phyloP scores from a whole-genome alignment of 2,888 invertebrate species.

The Eustalomyia histrio region DNA sequence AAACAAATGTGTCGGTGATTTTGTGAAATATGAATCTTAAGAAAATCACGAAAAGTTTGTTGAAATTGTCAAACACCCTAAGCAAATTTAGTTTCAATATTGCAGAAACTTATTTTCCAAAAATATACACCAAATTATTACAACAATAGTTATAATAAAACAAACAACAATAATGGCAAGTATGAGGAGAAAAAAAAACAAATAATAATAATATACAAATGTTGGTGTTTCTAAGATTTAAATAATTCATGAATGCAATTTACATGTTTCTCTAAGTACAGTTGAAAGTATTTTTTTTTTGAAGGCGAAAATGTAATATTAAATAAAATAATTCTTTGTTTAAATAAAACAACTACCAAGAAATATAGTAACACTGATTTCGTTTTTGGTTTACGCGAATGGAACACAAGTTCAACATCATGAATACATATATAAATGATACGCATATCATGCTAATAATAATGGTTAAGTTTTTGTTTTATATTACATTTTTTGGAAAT shows the following conservation, averaged over 20 bases:
- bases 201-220: slow-evolving; percentile 51
- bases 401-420: slow-evolving; percentile 11
- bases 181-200: not conserved
- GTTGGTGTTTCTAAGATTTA: slow-evolving; percentile 66
- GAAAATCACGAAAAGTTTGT: too few relatives aligned
- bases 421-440: slow-evolving; percentile 26
- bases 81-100: slow-evolving; percentile 56
- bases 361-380: not conserved
- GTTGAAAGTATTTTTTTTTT: not conserved
- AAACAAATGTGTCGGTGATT: too few relatives aligned
- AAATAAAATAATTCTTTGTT: slow-evolving; percentile 6
- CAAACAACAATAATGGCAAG: not conserved
- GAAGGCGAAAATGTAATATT: too few relatives aligned
- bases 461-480: too few relatives aligned
- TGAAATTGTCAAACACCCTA: too few relatives aligned
- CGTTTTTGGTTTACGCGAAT: too few relatives aligned
- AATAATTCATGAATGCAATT: slow-evolving; percentile 77
- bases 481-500: too few relatives aligned
- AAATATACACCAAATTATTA: slow-evolving; percentile 31
- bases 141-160: not conserved
- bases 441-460: not conserved
- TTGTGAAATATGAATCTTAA: too few relatives aligned
- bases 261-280: slow-evolving; percentile 66
- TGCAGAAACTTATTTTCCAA: slow-evolving; percentile 44
- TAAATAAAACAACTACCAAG: slow-evolving; percentile 9